A percentile compares a stretch with the other conserved stretches of the same genome.
phyloP scores from a whole-genome alignment of 2,113 vertebrate species.

The crab-eating macaque (Macaca fascicularis) region DNA sequence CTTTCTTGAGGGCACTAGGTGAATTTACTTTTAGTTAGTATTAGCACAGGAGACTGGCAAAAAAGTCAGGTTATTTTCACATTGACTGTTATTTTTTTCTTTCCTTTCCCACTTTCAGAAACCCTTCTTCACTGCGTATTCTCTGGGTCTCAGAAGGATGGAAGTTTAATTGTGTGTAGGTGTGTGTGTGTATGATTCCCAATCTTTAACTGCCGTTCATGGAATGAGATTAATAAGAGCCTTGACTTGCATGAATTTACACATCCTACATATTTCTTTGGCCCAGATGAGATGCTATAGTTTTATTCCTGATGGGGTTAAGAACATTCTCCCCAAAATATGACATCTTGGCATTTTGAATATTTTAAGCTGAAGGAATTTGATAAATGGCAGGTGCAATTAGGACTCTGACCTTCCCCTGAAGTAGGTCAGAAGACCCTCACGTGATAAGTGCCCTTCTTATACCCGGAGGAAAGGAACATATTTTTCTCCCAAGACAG shows the following conservation, averaged over 20 bases:
- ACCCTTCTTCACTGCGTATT: background rate
- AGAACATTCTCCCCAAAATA: background rate
- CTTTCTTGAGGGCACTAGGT: background rate
- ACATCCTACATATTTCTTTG: background rate
- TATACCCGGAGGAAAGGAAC: background rate
- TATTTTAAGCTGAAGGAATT: background rate
- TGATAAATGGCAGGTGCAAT: background rate
- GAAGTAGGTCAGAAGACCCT: background rate
- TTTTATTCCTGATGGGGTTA: background rate
- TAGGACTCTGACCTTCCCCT: background rate
- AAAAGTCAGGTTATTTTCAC: background rate
- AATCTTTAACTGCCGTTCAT: background rate
- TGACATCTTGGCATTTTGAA: background rate
- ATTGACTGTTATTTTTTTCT: background rate
- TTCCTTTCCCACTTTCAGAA: background rate
- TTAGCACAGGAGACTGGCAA: background rate
- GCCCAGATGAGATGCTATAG: background rate
- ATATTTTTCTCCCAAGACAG: background rate
- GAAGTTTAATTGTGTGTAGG: background rate
- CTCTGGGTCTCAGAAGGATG: background rate
- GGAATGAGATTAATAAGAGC: background rate
- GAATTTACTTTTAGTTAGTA: constrained; percentile 9
- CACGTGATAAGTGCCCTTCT: background rate
- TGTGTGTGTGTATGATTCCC: background rate
- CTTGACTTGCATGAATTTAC: background rate